Evolutionary conservation across 2,888 invertebrate genomes (phyloP).

Genomic region (Amaurobius ferox): DNA sequence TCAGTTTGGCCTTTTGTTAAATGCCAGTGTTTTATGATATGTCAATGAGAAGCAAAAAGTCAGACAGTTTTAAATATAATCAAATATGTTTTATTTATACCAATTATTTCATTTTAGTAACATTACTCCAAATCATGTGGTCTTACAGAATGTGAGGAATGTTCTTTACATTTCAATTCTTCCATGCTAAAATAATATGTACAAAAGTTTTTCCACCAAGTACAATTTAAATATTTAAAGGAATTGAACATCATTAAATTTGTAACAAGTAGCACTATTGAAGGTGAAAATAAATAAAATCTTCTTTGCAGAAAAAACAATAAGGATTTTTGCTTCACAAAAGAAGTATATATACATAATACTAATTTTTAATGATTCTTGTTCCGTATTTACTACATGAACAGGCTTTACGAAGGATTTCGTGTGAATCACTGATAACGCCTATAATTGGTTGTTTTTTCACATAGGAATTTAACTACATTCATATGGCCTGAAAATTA

Average conservation of each 20-base stretch:
- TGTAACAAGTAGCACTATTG: neutral
- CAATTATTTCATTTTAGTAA: conserved; percentile 9
- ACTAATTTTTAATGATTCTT: neutral
- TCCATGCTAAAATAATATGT: conserved; percentile 13
- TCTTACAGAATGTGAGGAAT: conserved; percentile 10
- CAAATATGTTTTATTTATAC: conserved; percentile 15
- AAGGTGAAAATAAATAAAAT: neutral
- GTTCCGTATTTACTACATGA: conserved; percentile 3
- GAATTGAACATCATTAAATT: neutral
- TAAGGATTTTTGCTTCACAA: neutral
- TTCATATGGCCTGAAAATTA: neutral
- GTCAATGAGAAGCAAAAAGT: neutral
- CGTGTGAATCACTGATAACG: neutral
- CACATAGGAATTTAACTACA: neutral
- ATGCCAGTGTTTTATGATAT: too few relatives aligned
- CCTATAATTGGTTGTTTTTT: neutral
- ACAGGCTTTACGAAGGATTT: neutral
- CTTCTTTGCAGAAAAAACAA: neutral
- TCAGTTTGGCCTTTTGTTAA: too few relatives aligned
- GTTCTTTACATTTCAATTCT: conserved; percentile 2
- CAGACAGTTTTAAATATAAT: neutral
- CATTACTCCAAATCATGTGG: conserved; percentile 7
- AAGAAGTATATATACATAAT: neutral
- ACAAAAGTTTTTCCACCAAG: neutral
- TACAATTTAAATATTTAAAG: neutral